Base-by-base conservation (phyloP, 2,113 vertebrate species). In the Balaeniceps rex region DNA sequence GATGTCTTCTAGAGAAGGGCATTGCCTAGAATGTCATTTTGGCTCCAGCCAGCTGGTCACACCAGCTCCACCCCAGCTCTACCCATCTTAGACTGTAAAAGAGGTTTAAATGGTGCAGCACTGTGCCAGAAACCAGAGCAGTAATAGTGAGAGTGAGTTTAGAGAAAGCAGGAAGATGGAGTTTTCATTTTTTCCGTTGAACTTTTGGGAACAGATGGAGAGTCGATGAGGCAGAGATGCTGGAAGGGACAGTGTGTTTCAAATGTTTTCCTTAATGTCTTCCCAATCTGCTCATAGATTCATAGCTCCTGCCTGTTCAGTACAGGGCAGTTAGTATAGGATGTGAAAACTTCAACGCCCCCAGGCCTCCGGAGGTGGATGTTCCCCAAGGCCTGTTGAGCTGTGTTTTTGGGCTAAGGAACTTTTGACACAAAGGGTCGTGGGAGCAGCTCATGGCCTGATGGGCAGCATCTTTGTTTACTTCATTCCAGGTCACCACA, bases 121-220 rank as follows among this genome's bases (percentile, higher is more conserved):
- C 24, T 23, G 42, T 74, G 80, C 61, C 65, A 88, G 63, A 90
- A 92, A 77, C 10, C 38, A 90, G 82, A 58, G 46, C 40, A 70
- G 65, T 51, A 68, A 51, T 34, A 70, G n/a, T 51, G 47, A 72
- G 58, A 94, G 29, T 29, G n/a, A 93, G 52, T 68, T 93, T 93
- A 87, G 46, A 72, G 61, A 83, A 82, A 93, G 65, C 11, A 86
- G 75, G 82, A 93, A 89, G 86, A 82, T 31, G 21, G 46, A 69
- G 29, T 61, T 95, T 94, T 88, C 44, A 60, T 89, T 89, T 86
- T 94, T 95, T 94, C 83, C 28, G 0, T 25, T 95, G 79, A 93
- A 81, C 82, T 93, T 96, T 61, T 87, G 81, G 80, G 69, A 97
- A 82, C 96, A 97, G 97, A 95, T 97, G 97, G 97, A 94, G 88